Conservation (phyloP, 2,113 vertebrate genomes). For the Rhynchopsitta pachyrhyncha region DNA sequence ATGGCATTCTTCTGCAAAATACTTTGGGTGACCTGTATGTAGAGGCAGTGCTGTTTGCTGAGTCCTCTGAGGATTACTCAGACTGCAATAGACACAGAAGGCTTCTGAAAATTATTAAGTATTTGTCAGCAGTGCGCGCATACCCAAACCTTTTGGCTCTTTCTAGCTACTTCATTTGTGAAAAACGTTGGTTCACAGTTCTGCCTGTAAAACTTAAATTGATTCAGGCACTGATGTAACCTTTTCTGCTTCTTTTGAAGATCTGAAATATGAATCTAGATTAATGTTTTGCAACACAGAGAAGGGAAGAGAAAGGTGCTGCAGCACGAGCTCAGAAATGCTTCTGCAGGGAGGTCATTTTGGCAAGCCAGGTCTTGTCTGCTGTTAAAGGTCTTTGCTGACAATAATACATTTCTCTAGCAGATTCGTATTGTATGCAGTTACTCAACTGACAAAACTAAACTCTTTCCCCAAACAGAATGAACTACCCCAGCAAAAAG, state of each 20-base stretch:
- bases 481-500: neutral
- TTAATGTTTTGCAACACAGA: neutral
- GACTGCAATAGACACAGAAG: neutral
- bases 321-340: neutral
- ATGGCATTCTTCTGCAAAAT: neutral
- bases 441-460: neutral
- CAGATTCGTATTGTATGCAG: neutral
- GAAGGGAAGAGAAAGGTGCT: neutral
- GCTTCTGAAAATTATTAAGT: slow-evolving; percentile 22
- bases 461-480: neutral
- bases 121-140: neutral
- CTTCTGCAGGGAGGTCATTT: neutral
- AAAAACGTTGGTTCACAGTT: slow-evolving; percentile 23
- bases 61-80: neutral
- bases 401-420: neutral
- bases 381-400: neutral
- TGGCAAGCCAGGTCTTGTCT: neutral
- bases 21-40: neutral
- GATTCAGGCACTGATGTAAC: neutral
- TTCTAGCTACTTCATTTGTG: neutral
- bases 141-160: neutral
- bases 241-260: neutral
- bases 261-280: neutral
- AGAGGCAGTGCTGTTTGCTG: neutral
- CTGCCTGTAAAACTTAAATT: neutral